Percentiles rank a stretch among this genome's conserved stretches.
Conservation (phyloP, 2,888 invertebrate genomes). For the Lasioglossum vierecki region DNA sequence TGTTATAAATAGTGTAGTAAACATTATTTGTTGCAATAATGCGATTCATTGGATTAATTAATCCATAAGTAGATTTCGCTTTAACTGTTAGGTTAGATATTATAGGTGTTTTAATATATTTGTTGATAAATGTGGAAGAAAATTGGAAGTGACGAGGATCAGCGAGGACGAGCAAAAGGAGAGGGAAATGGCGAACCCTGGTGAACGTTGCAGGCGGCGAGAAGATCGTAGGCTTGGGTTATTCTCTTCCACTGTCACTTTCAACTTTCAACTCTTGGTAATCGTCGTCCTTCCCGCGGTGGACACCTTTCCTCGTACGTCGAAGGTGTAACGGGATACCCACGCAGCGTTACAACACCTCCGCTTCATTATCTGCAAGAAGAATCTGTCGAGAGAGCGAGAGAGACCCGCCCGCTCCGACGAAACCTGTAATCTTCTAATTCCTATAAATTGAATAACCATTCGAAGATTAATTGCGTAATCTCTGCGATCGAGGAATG, state of each 20-base stretch:
- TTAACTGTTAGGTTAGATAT: too few species aligned
- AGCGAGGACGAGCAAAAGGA: background rate
- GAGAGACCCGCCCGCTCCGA: background rate
- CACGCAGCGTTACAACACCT: constrained; percentile 58
- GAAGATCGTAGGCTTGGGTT: background rate
- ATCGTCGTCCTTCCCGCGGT: constrained; percentile 30
- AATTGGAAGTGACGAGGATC: too few species aligned
- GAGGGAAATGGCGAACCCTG: background rate
- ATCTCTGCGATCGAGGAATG: constrained; percentile 26
- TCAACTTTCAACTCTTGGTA: constrained; percentile 67
- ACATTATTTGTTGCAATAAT: too few species aligned
- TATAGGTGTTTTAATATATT: too few species aligned
- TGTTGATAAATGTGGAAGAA: too few species aligned
- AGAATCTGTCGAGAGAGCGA: constrained; percentile 18
- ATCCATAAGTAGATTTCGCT: too few species aligned
- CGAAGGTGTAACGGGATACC: constrained; percentile 55
- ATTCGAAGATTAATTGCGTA: constrained; percentile 19
- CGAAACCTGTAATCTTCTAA: constrained; percentile 49
- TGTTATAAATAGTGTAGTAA: too few species aligned
- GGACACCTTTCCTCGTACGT: constrained; percentile 22
- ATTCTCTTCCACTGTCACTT: constrained; percentile 55
- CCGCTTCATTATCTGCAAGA: constrained; percentile 30
- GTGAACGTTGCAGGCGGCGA: too few species aligned
- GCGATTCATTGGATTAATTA: too few species aligned
- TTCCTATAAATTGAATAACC: constrained; percentile 51